Percentiles rank a stretch among this genome's conserved stretches.
Conservation (phyloP, 2,888 invertebrate species). For the Gonocerus acuteangulatus region DNA sequence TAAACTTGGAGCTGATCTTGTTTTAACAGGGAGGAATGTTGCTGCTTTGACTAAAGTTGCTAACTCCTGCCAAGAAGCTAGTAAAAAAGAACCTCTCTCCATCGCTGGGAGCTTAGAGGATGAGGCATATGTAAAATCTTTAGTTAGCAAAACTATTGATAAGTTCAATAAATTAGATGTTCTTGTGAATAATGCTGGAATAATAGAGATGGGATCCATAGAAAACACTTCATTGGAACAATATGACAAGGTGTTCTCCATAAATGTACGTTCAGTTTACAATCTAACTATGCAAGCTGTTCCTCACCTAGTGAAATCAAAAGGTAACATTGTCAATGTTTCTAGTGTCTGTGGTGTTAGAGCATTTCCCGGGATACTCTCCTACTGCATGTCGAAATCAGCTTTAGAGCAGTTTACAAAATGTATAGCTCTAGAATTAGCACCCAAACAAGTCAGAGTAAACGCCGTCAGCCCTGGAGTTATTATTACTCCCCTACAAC, state of each 20-base stretch:
- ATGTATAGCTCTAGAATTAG: constrained; percentile 82
- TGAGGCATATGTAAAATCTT: constrained; percentile 62
- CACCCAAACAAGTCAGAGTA: constrained; percentile 73
- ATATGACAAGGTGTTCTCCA: constrained; percentile 81
- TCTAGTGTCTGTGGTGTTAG: constrained; percentile 89
- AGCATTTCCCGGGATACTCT: constrained; percentile 81
- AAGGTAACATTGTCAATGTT: constrained; percentile 88
- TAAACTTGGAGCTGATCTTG: constrained; percentile 63
- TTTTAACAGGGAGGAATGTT: constrained; percentile 61
- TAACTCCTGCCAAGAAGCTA: constrained; percentile 47
- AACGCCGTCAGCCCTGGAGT: constrained; percentile 94
- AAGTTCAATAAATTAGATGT: constrained; percentile 72
- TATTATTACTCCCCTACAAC: constrained; percentile 81
- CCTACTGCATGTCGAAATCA: constrained; percentile 89
- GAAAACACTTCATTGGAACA: constrained; percentile 80
- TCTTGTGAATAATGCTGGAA: constrained; percentile 82
- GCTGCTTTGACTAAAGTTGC: constrained; percentile 59
- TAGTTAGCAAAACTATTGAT: constrained; percentile 62
- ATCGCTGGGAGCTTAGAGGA: constrained; percentile 65
- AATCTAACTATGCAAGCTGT: constrained; percentile 79
- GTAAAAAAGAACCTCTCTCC: constrained; percentile 49
- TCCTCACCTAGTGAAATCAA: constrained; percentile 71
- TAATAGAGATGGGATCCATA: constrained; percentile 70
- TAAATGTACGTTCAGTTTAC: constrained; percentile 77
- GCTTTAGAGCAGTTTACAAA: constrained; percentile 92